Percentiles rank a stretch among this genome's conserved stretches.
These are phyloP conservation scores for Pontoporia blainvillei DNA, from an alignment of 2,113 vertebrate species.

Conservation along the genomic window DNA sequence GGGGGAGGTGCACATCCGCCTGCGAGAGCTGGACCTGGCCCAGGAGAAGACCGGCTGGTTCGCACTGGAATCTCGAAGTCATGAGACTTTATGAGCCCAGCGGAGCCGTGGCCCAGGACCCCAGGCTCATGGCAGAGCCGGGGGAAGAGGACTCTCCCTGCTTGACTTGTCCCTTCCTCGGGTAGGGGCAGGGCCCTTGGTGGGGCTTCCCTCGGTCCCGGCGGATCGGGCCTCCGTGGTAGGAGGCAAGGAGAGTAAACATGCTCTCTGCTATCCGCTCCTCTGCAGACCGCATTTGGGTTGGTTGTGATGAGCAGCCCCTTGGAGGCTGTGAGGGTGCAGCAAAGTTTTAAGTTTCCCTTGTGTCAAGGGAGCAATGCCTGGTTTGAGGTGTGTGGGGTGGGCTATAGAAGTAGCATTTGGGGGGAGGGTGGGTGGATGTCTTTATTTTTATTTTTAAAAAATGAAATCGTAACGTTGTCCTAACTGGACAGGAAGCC, in stretches of 20 bases:
- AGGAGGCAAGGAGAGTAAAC: not conserved
- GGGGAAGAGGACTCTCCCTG: not conserved
- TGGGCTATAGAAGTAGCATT: slow-evolving; percentile 28
- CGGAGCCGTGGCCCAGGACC: not conserved
- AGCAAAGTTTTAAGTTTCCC: slow-evolving; percentile 80
- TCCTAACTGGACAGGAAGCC: slow-evolving; percentile 69
- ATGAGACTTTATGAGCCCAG: slow-evolving; percentile 77
- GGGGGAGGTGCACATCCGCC: slow-evolving; percentile 90
- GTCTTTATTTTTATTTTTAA: slow-evolving; percentile 80
- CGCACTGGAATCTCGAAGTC: slow-evolving; percentile 84
- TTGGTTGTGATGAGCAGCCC: slow-evolving; percentile 36
- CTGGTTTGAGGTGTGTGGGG: slow-evolving; percentile 54
- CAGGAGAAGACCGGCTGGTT: slow-evolving; percentile 96
- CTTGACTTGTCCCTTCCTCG: not conserved
- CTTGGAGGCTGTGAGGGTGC: slow-evolving; percentile 48
- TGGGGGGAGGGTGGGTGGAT: slow-evolving; percentile 48
- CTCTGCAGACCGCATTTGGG: not conserved
- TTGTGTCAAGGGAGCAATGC: slow-evolving; percentile 87
- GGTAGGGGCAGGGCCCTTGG: not conserved
- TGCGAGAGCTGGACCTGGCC: slow-evolving; percentile 88
- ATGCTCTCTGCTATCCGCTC: not conserved
- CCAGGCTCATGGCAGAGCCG: not conserved
- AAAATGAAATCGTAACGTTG: slow-evolving; percentile 71
- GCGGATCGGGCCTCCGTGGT: not conserved
- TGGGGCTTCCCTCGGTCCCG: not conserved